Base-by-base conservation (phyloP, 2,113 vertebrate species). In the Cervus canadensis region DNA sequence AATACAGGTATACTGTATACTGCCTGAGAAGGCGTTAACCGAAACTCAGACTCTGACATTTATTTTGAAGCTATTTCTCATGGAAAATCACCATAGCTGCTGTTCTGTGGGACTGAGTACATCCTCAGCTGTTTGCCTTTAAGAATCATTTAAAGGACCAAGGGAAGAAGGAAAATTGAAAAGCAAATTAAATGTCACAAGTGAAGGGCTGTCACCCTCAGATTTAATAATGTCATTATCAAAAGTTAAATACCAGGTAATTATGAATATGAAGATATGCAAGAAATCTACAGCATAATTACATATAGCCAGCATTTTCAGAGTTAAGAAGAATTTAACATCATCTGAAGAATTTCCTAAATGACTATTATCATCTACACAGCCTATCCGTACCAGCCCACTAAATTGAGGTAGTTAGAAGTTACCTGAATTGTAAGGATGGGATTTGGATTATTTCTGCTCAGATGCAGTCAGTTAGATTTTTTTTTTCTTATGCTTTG, bases 161-260 rank as follows among this genome's bases (percentile, higher is more conserved):
- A 82, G 12, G 74, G 50, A 82, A 87, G 57, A 95, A 97, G 60
- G 79, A 79, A 96, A 97, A 95, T 94, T 94, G 81, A 96, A 96
- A 97, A 95, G 54, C 79, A 98, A 97, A 97, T 97, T 96, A 98
- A 97, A 97, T 94, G 76, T 96, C 93, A 94, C 30, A 86, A 96
- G 84, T 48, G 67, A 97, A 98, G 76, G 40, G 52, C 33, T 97
- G 91, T 89, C 96, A 97, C 60, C 45, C 93, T 98, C 87, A 86
- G 48, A 95, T 94, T 95, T 97, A 98, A 98, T 97, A 98, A 98
- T 82, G 48, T 89, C 91, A 28, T 95, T 97, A 93, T 83, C 86
- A 33, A 95, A 97, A 97, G 84, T 93, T 97, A 98, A 94, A 97
- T 94, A 94, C 56, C 91, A 97, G 54, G 90, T 97, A 88, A 97